These are phyloP conservation scores for Noctua janthe DNA, from an alignment of 2,888 invertebrate species.

Conservation along the genomic window DNA sequence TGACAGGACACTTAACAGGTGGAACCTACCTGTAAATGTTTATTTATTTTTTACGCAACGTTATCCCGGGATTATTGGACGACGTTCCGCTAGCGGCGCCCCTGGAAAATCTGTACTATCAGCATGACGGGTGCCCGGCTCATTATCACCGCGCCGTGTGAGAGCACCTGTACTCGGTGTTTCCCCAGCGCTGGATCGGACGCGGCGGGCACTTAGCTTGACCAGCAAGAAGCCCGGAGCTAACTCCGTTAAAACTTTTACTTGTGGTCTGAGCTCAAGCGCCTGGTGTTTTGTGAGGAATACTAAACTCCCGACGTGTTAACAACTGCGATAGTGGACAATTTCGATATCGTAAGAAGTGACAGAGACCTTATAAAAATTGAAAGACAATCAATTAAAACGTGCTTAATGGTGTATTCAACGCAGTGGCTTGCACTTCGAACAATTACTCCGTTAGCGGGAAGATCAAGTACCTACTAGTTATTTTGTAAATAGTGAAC, in stretches of 20 bases:
- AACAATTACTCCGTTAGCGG: conserved; percentile 11
- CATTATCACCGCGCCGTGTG: conserved; percentile 13
- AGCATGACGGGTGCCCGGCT: conserved; percentile 13
- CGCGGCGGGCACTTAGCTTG: conserved; percentile 4
- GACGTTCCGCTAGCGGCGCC: conserved; percentile 1
- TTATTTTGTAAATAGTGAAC: neutral
- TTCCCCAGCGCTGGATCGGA: conserved; percentile 12
- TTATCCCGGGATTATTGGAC: neutral
- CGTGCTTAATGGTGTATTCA: neutral
- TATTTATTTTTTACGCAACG: neutral
- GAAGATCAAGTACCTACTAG: conserved; percentile 5
- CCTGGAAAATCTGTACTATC: neutral
- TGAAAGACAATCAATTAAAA: conserved; percentile 4
- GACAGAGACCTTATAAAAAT: neutral
- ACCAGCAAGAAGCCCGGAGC: conserved; percentile 1
- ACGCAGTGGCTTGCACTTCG: neutral
- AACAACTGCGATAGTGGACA: conserved; percentile 9
- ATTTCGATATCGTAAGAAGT: neutral
- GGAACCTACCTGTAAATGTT: conserved; percentile 10
- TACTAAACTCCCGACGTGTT: conserved; percentile 15
- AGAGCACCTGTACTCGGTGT: conserved; percentile 1
- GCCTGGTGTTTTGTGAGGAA: conserved; percentile 3
- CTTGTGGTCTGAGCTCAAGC: conserved; percentile 6
- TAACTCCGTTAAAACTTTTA: conserved; percentile 6
- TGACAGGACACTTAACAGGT: conserved; percentile 3